Percentiles rank a stretch among this genome's conserved stretches.
Evolutionary conservation across 2,113 vertebrate genomes (phyloP).

Genomic region (Melanerpes formicivorus): DNA sequence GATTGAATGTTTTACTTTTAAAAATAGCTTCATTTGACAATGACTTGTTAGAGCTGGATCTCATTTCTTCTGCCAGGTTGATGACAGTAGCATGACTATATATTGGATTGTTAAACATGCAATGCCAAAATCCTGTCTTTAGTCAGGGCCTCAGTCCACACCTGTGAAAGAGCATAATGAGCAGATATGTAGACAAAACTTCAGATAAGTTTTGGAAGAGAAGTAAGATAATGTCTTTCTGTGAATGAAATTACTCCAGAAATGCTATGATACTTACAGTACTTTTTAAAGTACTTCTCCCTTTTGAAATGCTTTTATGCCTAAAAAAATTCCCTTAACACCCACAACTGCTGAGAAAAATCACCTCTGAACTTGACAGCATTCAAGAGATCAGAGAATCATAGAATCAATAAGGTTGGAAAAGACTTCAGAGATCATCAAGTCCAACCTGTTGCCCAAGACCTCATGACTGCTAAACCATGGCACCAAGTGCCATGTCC

Average conservation of each 20-base stretch:
- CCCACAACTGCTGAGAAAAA: not conserved
- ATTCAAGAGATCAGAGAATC: not conserved
- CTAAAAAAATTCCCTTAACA: not conserved
- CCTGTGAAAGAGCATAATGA: not conserved
- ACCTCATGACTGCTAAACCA: too few relatives aligned
- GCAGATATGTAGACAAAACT: not conserved
- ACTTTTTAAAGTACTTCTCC: not conserved
- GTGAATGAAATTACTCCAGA: not conserved
- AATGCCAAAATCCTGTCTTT: not conserved
- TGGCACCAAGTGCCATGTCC: too few relatives aligned
- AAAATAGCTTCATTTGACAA: not conserved
- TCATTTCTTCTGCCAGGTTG: constrained; percentile 8
- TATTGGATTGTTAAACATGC: not conserved
- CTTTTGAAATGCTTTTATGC: not conserved
- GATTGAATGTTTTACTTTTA: not conserved
- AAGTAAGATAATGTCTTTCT: not conserved
- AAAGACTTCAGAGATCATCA: too few relatives aligned
- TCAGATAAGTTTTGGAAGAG: not conserved
- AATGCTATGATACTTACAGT: not conserved
- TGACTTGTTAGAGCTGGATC: not conserved
- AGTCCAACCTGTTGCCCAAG: too few relatives aligned
- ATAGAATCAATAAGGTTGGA: too few relatives aligned
- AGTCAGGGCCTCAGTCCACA: not conserved
- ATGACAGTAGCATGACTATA: not conserved
- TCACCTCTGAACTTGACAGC: not conserved